Evolutionary conservation across 2,888 invertebrate species (phyloP).

Genomic region (Chymomyza fuscimana): DNA sequence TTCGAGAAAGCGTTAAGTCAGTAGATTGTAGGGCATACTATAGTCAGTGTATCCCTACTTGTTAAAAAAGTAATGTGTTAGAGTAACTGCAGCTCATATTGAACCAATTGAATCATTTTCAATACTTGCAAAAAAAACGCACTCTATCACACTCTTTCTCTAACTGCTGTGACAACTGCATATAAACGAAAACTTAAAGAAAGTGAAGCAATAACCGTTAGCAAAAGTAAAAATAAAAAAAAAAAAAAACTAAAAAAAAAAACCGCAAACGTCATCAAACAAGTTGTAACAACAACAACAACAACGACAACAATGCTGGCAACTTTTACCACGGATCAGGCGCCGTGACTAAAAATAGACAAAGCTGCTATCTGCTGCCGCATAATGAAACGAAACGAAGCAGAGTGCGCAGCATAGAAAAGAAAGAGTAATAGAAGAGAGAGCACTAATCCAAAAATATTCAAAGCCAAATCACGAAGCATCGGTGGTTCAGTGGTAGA

Average conservation of each 20-base stretch:
- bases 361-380: neutral
- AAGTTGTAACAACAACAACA: neutral
- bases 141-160: neutral
- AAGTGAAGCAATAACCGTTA: neutral
- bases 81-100: too few species aligned
- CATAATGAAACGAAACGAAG: too few species aligned
- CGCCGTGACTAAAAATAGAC: neutral
- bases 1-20: too few species aligned
- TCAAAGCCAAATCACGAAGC: slow-evolving; percentile 15
- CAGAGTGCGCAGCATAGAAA: neutral
- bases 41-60: too few species aligned
- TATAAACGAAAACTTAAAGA: neutral
- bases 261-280: neutral
- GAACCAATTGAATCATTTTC: too few species aligned
- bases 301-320: neutral
- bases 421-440: slow-evolving; percentile 10
- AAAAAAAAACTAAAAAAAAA: neutral
- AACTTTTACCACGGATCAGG: neutral
- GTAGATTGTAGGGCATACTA: too few species aligned
- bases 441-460: neutral
- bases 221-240: neutral
- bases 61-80: too few species aligned
- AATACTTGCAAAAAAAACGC: too few species aligned
- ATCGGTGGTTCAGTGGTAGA: slow-evolving; percentile 58
- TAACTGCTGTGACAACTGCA: neutral